Evolutionary conservation across 1,140 invertebrate genomes (phyloP), one percentile per base, ranked within the genome.

Genomic region (Halictus rubicundus): DNA sequence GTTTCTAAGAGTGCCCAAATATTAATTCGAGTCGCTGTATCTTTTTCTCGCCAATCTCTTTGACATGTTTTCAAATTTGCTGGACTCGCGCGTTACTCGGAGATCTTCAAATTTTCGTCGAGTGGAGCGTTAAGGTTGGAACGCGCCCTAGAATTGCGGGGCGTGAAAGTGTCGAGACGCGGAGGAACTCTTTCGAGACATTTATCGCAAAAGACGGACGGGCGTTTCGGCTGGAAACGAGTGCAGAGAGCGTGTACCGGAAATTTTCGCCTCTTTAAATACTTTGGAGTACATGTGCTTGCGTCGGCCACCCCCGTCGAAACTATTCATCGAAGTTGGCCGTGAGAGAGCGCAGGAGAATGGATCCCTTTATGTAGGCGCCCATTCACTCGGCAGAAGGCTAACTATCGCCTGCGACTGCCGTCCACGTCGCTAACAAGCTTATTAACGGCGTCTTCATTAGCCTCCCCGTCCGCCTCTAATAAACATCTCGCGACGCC

Each of bases 381-480:
- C 73, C 70, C 70, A 74, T 74, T 66, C 63, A 74, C 70, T 74
- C 25, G 21, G 6, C 46, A n/a, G 52, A 66, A 60, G 63, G 61
- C 60, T n/a, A 60, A 73, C 69, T 49, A 73, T 73, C 49, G 25
- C 32, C 27, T 19, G 69, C 61, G 69, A 57, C 61, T 73, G 52
- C 71, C 69, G 49, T 23, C 57, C 52, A 63, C 61, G 14, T 65
- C 23, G 37, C 68, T 78, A 78, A 78, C 77, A 78, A 78, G 68
- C 77, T 72, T 78, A 78, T 78, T 78, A 78, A 64, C 77, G 19
- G 49, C 52, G 37, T 65, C 69, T 78, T 78, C 61, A 59, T 78
- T 65, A 65, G 49, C 37, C 42, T 25, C 32, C 25, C 7, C 32
- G 32, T 1, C 1, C 3, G 23, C 9, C 21, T 6, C 74, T 78